Evolutionary conservation across 2,797 vertebrate species (phyloP).

Genomic region (Coluber constrictor): DNA sequence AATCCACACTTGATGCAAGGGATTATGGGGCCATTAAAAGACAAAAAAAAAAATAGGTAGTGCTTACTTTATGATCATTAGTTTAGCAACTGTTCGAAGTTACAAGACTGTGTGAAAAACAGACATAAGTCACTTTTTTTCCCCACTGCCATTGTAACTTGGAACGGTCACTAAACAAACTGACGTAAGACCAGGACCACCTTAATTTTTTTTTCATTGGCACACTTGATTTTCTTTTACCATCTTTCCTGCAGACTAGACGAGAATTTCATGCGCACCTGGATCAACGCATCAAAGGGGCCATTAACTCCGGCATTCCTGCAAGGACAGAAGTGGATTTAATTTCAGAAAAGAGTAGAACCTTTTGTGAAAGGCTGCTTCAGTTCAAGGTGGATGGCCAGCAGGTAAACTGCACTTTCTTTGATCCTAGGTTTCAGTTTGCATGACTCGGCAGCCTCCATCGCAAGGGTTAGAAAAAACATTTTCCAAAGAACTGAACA

Average conservation of each 20-base stretch:
- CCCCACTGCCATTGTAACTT: not conserved
- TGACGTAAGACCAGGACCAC: not conserved
- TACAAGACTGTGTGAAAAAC: not conserved
- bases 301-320: constrained; percentile 70
- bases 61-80: no score
- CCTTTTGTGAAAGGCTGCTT: constrained; percentile 58
- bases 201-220: not conserved
- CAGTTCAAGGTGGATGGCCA: constrained; percentile 66
- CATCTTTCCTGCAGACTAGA: constrained; percentile 60
- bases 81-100: no score
- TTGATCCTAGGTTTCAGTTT: not conserved
- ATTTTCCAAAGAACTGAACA: not conserved
- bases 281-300: constrained; percentile 69
- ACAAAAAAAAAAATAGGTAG: no score
- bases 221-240: not conserved
- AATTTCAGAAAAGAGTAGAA: constrained; percentile 50
- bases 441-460: not conserved
- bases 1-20: no score
- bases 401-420: constrained; percentile 63
- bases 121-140: not conserved
- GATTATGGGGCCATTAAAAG: no score
- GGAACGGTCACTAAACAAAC: not conserved
- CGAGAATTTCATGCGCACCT: constrained; percentile 65
- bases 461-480: not conserved
- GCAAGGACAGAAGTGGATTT: constrained; percentile 58